Conservation (phyloP, 2,888 invertebrate genomes). For the Yponomeuta sedellus region DNA sequence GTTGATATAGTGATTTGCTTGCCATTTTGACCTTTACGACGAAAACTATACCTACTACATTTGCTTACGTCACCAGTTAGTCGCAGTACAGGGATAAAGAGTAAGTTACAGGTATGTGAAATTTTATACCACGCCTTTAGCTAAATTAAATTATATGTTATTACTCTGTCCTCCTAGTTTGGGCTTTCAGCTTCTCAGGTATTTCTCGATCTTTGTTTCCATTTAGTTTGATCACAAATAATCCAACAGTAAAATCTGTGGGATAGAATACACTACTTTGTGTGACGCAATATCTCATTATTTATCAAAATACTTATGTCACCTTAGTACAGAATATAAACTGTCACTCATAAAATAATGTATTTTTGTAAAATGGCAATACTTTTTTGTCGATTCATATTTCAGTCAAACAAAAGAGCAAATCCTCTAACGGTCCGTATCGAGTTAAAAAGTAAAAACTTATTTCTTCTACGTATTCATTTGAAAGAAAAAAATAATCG, state of each 20-base stretch:
- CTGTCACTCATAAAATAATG: not conserved
- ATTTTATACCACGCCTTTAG: constrained; percentile 13
- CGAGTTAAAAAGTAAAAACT: constrained; percentile 27
- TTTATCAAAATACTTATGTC: not conserved
- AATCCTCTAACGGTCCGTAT: constrained; percentile 27
- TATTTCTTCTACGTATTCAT: constrained; percentile 2
- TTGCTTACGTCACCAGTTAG: constrained; percentile 24
- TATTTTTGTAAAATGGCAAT: not conserved
- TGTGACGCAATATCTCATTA: not conserved
- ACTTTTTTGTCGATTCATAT: not conserved
- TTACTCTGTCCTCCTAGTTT: not conserved
- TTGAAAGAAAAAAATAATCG: constrained; percentile 59
- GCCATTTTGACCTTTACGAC: not conserved
- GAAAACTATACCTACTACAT: constrained; percentile 14
- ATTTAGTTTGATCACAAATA: too few species aligned
- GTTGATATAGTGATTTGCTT: not conserved
- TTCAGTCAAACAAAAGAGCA: not conserved
- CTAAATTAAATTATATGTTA: constrained; percentile 5
- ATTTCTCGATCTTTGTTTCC: not conserved
- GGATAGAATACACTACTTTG: not conserved
- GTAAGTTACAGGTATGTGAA: constrained; percentile 57
- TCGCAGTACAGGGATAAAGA: constrained; percentile 32
- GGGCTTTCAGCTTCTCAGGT: not conserved
- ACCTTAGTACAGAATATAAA: not conserved
- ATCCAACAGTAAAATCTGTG: too few species aligned